Percentiles rank a stretch among this genome's conserved stretches.
These are phyloP conservation scores for Polymixis lichenea DNA, from an alignment of 2,888 invertebrate genomes.

Conservation along the genomic window DNA sequence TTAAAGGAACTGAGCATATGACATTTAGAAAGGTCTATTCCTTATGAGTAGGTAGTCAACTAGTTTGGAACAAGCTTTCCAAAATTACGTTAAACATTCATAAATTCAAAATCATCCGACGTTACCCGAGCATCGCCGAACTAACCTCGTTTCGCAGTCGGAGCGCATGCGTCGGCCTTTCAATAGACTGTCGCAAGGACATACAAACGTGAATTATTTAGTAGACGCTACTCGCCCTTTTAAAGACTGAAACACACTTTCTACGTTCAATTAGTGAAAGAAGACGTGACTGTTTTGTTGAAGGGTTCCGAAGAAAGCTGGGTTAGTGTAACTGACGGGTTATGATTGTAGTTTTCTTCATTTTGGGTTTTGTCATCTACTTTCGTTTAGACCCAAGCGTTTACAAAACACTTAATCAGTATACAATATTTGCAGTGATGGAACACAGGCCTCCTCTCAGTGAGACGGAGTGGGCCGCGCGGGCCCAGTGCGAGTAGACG, in stretches of 20 bases:
- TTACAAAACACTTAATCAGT: too few species aligned
- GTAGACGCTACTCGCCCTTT: slow-evolving; percentile 52
- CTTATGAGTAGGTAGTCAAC: too few species aligned
- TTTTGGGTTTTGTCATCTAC: not conserved
- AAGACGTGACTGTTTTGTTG: slow-evolving; percentile 45
- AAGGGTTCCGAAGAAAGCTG: slow-evolving; percentile 32
- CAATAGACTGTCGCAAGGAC: slow-evolving; percentile 60
- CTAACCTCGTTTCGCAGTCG: slow-evolving; percentile 49
- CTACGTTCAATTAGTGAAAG: slow-evolving; percentile 46
- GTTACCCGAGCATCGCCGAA: not conserved
- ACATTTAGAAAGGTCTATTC: too few species aligned
- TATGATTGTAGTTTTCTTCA: too few species aligned
- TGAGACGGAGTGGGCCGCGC: too few species aligned
- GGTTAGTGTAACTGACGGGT: not conserved
- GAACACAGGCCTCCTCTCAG: too few species aligned
- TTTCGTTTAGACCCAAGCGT: not conserved
- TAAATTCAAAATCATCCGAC: not conserved
- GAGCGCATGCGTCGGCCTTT: slow-evolving; percentile 56
- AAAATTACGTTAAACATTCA: too few species aligned
- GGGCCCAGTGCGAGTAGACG: too few species aligned
- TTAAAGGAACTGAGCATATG: too few species aligned
- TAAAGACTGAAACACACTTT: slow-evolving; percentile 49
- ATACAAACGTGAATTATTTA: slow-evolving; percentile 61
- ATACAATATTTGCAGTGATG: too few species aligned
- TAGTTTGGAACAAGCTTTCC: too few species aligned